Conservation (phyloP, 2,888 invertebrate genomes). For the Drosophila melanocephala region DNA sequence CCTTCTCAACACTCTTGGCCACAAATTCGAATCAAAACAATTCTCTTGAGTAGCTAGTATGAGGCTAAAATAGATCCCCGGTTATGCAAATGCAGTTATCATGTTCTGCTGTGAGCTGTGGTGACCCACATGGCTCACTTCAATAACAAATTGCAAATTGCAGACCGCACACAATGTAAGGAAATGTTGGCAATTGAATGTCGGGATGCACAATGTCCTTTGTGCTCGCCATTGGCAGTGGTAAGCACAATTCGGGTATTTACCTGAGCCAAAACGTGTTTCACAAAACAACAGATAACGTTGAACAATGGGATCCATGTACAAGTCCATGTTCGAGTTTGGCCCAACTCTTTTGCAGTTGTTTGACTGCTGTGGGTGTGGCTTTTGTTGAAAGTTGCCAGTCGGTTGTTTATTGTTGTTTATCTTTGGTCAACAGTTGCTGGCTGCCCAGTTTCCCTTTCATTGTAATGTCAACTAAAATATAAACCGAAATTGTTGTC, state of each 20-base stretch:
- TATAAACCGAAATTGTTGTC: constrained; percentile 30
- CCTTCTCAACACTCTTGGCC: neutral
- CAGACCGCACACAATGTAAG: constrained; percentile 52
- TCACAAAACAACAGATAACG: constrained; percentile 30
- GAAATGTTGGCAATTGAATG: constrained; percentile 43
- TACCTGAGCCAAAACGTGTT: constrained; percentile 46
- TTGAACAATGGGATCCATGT: constrained; percentile 22
- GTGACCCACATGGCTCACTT: constrained; percentile 41
- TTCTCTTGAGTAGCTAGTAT: neutral
- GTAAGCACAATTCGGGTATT: constrained; percentile 36
- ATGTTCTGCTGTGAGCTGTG: constrained; percentile 28
- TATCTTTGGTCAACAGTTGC: constrained; percentile 58
- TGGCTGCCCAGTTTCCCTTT: constrained; percentile 27
- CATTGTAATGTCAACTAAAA: constrained; percentile 46
- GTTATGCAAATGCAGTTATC: constrained; percentile 48
- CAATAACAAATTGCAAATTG: constrained; percentile 65
- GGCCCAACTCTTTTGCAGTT: constrained; percentile 46
- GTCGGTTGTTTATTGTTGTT: constrained; percentile 33
- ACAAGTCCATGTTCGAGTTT: neutral
- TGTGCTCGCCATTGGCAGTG: constrained; percentile 19
- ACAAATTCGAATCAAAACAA: constrained; percentile 11
- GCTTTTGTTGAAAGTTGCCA: constrained; percentile 56
- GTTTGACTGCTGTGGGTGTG: constrained; percentile 50
- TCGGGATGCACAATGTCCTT: constrained; percentile 15
- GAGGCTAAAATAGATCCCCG: neutral